Evolutionary conservation across 2,888 invertebrate genomes (phyloP).

Genomic region (Apodemia hepburni): DNA sequence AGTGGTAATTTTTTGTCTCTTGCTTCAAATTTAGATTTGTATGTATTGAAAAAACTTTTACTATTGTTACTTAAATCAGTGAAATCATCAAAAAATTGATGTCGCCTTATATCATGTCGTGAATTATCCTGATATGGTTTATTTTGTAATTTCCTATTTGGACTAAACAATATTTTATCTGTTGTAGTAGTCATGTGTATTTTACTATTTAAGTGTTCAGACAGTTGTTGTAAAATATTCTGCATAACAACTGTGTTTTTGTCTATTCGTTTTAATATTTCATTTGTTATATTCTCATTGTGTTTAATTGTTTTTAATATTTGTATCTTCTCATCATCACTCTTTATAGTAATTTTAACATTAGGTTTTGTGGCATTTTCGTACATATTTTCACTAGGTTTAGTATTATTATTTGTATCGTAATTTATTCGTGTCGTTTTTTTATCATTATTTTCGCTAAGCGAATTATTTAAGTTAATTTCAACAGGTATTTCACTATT

Average conservation of each 20-base stretch:
- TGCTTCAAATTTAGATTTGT: neutral
- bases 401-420: too few species aligned
- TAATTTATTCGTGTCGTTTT: too few species aligned
- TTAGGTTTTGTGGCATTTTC: neutral
- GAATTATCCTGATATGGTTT: neutral
- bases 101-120: neutral
- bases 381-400: too few species aligned
- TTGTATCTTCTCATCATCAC: constrained; percentile 20
- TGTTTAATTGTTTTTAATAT: constrained; percentile 36
- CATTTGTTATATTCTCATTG: constrained; percentile 52
- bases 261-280: constrained; percentile 57
- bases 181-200: neutral
- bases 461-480: too few species aligned
- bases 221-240: constrained; percentile 2
- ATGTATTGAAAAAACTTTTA: neutral
- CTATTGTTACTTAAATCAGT: neutral
- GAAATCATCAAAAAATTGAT: neutral
- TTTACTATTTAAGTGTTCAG: neutral
- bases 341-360: neutral
- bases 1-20: neutral
- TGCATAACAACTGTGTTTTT: constrained; percentile 42
- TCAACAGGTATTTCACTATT: constrained; percentile 18
- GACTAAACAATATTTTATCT: neutral
- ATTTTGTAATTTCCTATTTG: neutral
- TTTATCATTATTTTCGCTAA: too few species aligned